A percentile compares a stretch with the other conserved stretches of the same genome.
Evolutionary conservation across 2,113 vertebrate genomes (phyloP).

Genomic region (Thamnophis sirtalis): DNA sequence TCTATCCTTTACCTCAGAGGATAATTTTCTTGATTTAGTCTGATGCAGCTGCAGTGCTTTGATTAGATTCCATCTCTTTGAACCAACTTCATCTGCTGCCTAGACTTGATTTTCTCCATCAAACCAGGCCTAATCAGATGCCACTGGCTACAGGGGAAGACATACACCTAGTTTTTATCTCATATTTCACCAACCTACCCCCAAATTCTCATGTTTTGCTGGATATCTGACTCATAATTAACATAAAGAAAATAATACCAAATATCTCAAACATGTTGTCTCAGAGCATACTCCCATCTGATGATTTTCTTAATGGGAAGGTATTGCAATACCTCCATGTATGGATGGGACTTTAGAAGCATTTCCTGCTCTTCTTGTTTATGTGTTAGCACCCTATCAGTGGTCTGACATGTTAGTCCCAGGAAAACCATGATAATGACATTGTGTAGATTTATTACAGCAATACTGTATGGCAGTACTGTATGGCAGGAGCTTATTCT

Average conservation of each 20-base stretch:
- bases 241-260: not conserved
- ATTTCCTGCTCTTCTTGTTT: slow-evolving; percentile 12
- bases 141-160: not conserved
- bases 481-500: not conserved
- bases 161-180: not conserved
- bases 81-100: not conserved
- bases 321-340: not conserved
- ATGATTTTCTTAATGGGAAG: not conserved
- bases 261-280: not conserved
- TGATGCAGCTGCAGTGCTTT: not conserved
- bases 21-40: not conserved
- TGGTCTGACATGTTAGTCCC: not conserved
- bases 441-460: not conserved
- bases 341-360: not conserved
- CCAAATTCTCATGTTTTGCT: not conserved
- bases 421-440: not conserved
- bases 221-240: not conserved
- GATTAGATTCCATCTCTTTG: not conserved
- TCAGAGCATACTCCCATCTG: not conserved
- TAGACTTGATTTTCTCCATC: not conserved
- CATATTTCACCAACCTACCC: not conserved
- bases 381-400: not conserved
- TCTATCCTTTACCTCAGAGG: not conserved
- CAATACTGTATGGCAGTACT: not conserved
- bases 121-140: not conserved